Conservation (phyloP, 2,113 vertebrate genomes). For the Himantopus leucocephalus region DNA sequence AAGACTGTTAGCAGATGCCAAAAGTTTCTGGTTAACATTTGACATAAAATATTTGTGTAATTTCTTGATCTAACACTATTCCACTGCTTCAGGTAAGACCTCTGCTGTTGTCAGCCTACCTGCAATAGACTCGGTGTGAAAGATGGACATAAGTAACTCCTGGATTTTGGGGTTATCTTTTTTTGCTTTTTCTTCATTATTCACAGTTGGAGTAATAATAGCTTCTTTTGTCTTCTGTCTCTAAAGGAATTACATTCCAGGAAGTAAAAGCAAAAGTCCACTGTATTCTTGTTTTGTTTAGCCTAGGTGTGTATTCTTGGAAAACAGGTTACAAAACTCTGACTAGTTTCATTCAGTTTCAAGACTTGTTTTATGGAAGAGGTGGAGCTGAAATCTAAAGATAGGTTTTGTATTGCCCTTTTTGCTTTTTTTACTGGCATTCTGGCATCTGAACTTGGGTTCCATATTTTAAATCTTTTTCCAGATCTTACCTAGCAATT, state of each 20-base stretch:
- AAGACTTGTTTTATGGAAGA: neutral
- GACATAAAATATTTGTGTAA: neutral
- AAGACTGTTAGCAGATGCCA: neutral
- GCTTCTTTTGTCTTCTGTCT: neutral
- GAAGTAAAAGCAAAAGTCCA: neutral
- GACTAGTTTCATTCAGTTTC: neutral
- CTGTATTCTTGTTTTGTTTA: neutral
- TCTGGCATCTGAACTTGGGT: neutral
- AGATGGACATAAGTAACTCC: neutral
- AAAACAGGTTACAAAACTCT: neutral
- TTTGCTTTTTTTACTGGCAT: neutral
- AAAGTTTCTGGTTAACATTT: neutral
- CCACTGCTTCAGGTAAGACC: rapidly evolving
- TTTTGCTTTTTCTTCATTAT: neutral
- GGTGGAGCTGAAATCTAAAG: neutral
- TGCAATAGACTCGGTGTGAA: neutral
- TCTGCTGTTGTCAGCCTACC: neutral
- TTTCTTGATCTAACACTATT: neutral
- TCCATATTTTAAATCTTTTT: neutral
- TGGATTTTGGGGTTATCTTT: neutral
- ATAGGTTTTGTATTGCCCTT: neutral
- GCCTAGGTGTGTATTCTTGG: neutral
- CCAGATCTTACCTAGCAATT: neutral
- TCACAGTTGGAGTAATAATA: neutral
- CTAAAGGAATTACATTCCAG: neutral